These are phyloP conservation scores for Metopia argyrocephala DNA, from an alignment of 2,888 invertebrate genomes.

Conservation along the genomic window DNA sequence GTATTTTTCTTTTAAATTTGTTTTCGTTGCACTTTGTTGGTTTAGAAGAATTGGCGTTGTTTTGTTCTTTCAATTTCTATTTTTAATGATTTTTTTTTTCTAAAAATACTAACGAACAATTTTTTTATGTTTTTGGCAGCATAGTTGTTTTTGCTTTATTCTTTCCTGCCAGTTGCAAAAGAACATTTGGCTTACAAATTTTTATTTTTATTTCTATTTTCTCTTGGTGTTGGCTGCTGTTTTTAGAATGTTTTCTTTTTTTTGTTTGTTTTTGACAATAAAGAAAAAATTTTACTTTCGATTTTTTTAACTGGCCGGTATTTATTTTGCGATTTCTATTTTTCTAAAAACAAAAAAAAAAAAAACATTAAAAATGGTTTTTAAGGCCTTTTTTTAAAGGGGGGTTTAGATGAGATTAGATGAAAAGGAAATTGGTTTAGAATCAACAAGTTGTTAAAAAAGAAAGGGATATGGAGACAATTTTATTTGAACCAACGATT, in stretches of 20 bases:
- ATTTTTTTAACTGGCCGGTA: neutral
- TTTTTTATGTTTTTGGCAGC: conserved; percentile 17
- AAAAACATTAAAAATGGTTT: neutral
- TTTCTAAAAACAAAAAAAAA: neutral
- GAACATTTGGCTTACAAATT: conserved; percentile 32
- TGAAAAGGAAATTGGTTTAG: neutral
- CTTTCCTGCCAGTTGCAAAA: neutral
- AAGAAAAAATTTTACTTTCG: neutral
- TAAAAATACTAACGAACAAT: conserved; percentile 34
- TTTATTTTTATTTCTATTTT: neutral
- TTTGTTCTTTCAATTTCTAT: neutral
- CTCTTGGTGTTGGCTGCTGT: conserved; percentile 29
- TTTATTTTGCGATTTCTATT: neutral
- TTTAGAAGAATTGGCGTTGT: conserved; percentile 34
- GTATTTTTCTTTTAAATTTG: conserved; percentile 12
- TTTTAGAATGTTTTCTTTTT: neutral
- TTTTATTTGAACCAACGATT: neutral
- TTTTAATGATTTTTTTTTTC: conserved; percentile 1
- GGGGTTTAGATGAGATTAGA: neutral
- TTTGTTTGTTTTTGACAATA: no score
- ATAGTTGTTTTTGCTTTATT: neutral
- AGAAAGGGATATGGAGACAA: neutral
- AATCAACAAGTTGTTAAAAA: neutral
- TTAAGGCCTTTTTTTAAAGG: no score
- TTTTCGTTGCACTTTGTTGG: conserved; percentile 7